These are phyloP conservation scores for Potorous gilbertii DNA, from an alignment of 2,797 vertebrate genomes.

Conservation along the genomic window DNA sequence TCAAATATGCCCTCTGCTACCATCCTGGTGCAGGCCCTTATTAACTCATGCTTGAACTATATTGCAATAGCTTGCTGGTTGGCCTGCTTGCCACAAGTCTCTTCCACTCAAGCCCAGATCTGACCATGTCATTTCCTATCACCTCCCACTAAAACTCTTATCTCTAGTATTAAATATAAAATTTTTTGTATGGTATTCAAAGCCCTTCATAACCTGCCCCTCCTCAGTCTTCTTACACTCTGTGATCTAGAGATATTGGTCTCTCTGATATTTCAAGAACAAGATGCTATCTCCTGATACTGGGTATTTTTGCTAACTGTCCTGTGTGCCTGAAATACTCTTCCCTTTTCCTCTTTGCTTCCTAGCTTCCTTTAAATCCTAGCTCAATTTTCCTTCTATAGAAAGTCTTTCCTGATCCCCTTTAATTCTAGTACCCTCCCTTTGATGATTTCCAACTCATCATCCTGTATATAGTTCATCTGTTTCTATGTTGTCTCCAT, in stretches of 20 bases:
- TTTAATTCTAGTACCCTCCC: background rate
- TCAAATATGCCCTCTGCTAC: background rate
- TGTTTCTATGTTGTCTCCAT: background rate
- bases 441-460: background rate
- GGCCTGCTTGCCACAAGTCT: background rate
- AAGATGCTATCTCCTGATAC: background rate
- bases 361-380: background rate
- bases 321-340: background rate
- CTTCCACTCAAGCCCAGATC: background rate
- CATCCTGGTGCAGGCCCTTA: background rate
- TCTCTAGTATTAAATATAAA: background rate
- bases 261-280: background rate
- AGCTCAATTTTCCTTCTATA: background rate
- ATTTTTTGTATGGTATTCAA: background rate
- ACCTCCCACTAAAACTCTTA: background rate
- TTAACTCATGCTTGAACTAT: background rate
- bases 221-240: background rate
- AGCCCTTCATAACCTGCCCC: background rate
- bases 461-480: background rate
- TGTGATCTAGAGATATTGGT: background rate
- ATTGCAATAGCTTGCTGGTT: background rate
- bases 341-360: background rate
- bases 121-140: background rate
- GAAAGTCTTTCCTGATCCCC: background rate
- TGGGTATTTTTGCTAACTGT: background rate